These are phyloP conservation scores for Lithophane semibrunnea DNA, from an alignment of 2,888 invertebrate genomes.

Conservation along the genomic window DNA sequence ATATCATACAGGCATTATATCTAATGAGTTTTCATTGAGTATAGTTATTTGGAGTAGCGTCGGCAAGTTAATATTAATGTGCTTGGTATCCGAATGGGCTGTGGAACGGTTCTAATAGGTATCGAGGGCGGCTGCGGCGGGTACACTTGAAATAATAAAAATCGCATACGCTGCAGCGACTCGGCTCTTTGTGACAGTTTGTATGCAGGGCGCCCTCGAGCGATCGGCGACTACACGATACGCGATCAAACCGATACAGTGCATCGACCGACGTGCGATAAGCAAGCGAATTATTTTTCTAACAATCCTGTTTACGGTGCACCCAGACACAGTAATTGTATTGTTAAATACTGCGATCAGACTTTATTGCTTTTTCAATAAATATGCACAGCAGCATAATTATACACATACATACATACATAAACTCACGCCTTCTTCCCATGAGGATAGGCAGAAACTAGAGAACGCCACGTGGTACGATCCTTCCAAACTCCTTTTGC, in stretches of 20 bases:
- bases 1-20: constrained; percentile 46
- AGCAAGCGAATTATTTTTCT: constrained; percentile 30
- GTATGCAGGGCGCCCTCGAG: constrained; percentile 31
- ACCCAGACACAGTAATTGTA: constrained; percentile 16
- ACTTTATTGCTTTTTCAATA: constrained; percentile 1
- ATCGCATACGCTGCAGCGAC: constrained; percentile 25
- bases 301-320: constrained; percentile 16
- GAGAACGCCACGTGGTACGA: too few relatives aligned
- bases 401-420: neutral
- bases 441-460: too few relatives aligned
- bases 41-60: constrained; percentile 51
- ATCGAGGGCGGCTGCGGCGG: constrained; percentile 21
- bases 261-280: constrained; percentile 25
- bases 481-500: too few relatives aligned
- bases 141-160: constrained; percentile 50
- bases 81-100: constrained; percentile 40
- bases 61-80: constrained; percentile 70
- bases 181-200: constrained; percentile 35
- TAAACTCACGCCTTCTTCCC: too few relatives aligned
- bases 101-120: constrained; percentile 42
- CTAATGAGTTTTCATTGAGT: constrained; percentile 60
- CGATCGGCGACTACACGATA: constrained; percentile 31
- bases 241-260: constrained; percentile 42
- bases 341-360: neutral
- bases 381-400: constrained; percentile 7